These are phyloP conservation scores for Gortyna flavago DNA, from an alignment of 2,888 invertebrate species.

Conservation along the genomic window DNA sequence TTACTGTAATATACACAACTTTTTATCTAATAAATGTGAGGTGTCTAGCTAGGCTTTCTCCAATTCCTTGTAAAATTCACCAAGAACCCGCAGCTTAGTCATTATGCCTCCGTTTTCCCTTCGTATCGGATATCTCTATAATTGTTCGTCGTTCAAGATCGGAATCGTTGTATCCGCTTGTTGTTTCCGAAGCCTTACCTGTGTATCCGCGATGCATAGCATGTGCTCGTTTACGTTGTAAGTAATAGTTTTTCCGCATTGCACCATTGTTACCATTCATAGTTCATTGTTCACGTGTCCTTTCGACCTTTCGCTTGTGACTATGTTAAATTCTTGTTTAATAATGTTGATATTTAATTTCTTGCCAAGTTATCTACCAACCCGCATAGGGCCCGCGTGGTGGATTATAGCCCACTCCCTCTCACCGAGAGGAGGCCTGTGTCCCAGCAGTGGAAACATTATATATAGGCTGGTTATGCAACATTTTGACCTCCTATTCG, in stretches of 20 bases:
- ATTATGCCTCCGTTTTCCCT: slow-evolving; percentile 15
- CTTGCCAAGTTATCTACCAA: background rate
- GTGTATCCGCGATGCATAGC: slow-evolving; percentile 66
- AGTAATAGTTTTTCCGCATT: slow-evolving; percentile 66
- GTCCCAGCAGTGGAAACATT: background rate
- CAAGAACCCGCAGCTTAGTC: background rate
- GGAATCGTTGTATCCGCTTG: slow-evolving; percentile 39
- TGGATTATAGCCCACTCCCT: no score
- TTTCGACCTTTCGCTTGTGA: slow-evolving; percentile 35
- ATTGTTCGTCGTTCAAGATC: slow-evolving; percentile 42
- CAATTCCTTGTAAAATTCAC: slow-evolving; percentile 5
- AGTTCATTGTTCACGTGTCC: slow-evolving; percentile 57
- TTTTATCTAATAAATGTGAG: background rate
- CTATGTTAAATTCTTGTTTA: background rate
- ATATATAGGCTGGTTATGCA: background rate
- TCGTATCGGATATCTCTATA: slow-evolving; percentile 29
- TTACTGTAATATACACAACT: background rate
- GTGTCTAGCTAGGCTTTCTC: background rate
- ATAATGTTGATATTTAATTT: background rate
- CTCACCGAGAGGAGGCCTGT: background rate
- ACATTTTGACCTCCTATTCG: background rate
- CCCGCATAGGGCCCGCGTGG: background rate
- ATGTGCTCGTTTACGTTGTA: slow-evolving; percentile 58
- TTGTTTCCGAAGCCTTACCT: slow-evolving; percentile 62
- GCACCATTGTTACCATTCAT: slow-evolving; percentile 68